Base-by-base conservation (phyloP, 2,888 invertebrate genomes). In the Synanthedon formicaeformis region DNA sequence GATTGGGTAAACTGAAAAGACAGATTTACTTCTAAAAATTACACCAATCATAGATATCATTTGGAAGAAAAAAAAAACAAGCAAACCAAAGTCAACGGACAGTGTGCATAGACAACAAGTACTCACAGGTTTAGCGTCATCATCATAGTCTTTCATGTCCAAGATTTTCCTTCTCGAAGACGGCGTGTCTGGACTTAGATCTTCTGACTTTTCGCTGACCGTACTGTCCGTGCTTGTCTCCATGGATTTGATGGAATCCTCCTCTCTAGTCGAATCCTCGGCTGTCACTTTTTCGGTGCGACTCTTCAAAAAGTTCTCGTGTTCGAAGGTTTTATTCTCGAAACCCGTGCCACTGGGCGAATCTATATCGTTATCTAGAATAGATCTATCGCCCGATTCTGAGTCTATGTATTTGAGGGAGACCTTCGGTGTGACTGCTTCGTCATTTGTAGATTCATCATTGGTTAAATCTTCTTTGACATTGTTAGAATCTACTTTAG, bases 331-430 rank as follows among this genome's bases (percentile, higher is more conserved):
- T 59, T 85, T 83, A 52, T 87, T 83, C 56, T 88, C 84, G 61
- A 86, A 88, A 16, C 87, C 88, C 53, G 89, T 82, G 55, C 82
- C 81, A 50, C 81, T 81, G 0, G 87, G 87, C 52, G 86, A 86
- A 66, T 88, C 81, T 48, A 86, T 71, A 56, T 88, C 83, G 67
- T 83, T 77, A 53, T 84, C 81, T 48, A 86, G 68, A 51, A 81
- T 63, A 57, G 75, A 59, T 13, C 66, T 65, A 57, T 80, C 80
- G 40, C 76, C 81, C 40, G 75, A 69, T 56, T 81, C 80, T 0
- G 81, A 78, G 54, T 87, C 85, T 55, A 86, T 82, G 52, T 84
- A 85, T 57, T 81, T 82, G 1, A 84, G 60, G 53, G 61, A 75
- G 8, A 69, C 68, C 64, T 74, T 74, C 2, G 71, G 58, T 58